Evolutionary conservation across 37 sponge, comb jelly and placozoan genomes (phyloP).

Genomic region (Spongia lamella): DNA sequence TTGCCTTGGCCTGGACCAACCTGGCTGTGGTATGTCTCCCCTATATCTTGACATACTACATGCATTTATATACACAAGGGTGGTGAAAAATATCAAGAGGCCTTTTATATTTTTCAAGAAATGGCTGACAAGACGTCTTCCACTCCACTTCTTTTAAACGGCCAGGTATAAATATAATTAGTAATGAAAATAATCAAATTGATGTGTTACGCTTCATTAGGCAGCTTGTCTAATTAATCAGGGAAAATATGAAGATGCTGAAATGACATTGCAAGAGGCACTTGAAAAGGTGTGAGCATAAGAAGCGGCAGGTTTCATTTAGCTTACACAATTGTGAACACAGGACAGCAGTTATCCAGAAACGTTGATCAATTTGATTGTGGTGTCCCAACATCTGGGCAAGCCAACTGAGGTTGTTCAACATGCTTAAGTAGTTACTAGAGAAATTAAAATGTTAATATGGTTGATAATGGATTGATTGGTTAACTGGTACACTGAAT

Average conservation of each 20-base stretch:
- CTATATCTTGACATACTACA: neutral
- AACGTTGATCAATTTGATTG: conserved; percentile 87
- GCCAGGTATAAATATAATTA: conserved; percentile 48
- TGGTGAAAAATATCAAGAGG: conserved; percentile 91
- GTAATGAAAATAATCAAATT: neutral
- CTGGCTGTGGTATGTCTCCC: conserved; percentile 65
- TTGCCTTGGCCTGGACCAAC: conserved; percentile 92
- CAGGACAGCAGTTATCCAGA: conserved; percentile 96
- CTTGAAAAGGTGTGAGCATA: conserved; percentile 74
- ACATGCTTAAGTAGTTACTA: neutral
- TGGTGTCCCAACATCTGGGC: conserved; percentile 87
- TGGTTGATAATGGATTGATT: neutral
- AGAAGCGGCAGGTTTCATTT: neutral
- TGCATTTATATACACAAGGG: too few relatives aligned
- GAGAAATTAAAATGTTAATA: too few relatives aligned
- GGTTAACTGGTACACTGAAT: neutral
- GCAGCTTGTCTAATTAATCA: conserved; percentile 84
- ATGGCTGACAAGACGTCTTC: conserved; percentile 91
- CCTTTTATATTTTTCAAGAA: conserved; percentile 97
- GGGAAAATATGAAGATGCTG: conserved; percentile 96
- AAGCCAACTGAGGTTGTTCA: conserved; percentile 85
- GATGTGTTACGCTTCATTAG: conserved; percentile 12
- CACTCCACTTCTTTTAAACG: conserved; percentile 92
- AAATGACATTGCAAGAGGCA: conserved; percentile 86
- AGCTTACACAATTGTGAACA: too few relatives aligned